Base-by-base conservation (phyloP, 1,140 invertebrate species). In the Drosophila lacertosa region DNA sequence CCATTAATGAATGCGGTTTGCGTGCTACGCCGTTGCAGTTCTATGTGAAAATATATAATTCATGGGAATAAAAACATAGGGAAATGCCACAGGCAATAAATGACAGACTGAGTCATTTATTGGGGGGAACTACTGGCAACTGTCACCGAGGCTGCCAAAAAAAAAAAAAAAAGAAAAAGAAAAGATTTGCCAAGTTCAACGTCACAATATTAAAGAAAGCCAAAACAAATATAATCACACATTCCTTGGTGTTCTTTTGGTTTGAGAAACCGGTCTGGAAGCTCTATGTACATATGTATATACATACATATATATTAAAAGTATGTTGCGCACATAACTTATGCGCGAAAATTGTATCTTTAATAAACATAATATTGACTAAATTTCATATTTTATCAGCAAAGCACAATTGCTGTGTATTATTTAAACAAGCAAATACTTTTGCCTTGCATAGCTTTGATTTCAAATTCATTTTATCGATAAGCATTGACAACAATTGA, bases 21-120 rank as follows among this genome's bases (percentile, higher is more conserved):
- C 29, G 54, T 59, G 45, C 26, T 53, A 10, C n/a, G 22, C 29
- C 33, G 24, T 22, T 58, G 45, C 54, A 50, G 16, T 42, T 24
- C 15, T 16, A 24, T 50, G 16, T 26, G 69, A 26, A 80, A 57
- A 66, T 42, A 32, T 55, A 60, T 33, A 26, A 20, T 82, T 84
- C 80, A 66, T 42, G 65, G 75, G 67, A 82, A 83, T 55, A 64
- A 70, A 37, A 37, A 40, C 57, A 22, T 37, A 50, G 74, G 47
- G 69, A 77, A 78, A 63, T 79, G 67, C 60, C 71, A 47, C 39
- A 42, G 44, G 65, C 9, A 22, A 45, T 5, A 26, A 45, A 33
- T 26, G 7, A 44, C 20, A 16, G 9, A 42, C 29, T 68, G 22
- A 63, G 16, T 68, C 65, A 68, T 22, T 11, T 22, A 44, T 16